Conservation (phyloP, 1,140 invertebrate genomes). For the Drosophila virilis region DNA sequence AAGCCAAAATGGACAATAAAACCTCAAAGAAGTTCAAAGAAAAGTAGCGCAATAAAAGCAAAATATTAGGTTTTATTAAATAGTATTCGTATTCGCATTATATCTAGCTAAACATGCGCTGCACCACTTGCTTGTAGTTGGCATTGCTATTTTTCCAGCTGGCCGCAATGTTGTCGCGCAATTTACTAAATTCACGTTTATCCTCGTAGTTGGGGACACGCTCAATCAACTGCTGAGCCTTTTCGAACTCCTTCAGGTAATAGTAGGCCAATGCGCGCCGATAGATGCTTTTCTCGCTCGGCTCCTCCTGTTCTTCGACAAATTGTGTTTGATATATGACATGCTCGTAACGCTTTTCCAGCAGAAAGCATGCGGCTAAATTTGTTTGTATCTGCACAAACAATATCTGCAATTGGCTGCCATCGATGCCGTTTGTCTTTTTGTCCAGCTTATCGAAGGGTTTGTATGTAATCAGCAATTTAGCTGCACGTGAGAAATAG, state of each 20-base stretch:
- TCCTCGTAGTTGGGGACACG: constrained; percentile 67
- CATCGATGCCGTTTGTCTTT: constrained; percentile 57
- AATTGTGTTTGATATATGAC: constrained; percentile 79
- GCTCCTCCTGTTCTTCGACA: constrained; percentile 60
- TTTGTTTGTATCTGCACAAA: constrained; percentile 78
- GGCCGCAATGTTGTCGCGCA: constrained; percentile 60
- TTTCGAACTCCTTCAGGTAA: constrained; percentile 73
- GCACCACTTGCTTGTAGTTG: constrained; percentile 75
- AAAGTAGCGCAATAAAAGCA: constrained; percentile 25
- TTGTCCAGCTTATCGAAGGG: constrained; percentile 68
- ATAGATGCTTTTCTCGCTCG: constrained; percentile 79
- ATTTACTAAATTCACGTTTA: constrained; percentile 74
- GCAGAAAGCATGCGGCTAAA: constrained; percentile 75
- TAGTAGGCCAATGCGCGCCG: constrained; percentile 75
- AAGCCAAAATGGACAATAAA: constrained; percentile 53
- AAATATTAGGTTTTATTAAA: constrained; percentile 17
- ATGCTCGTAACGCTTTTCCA: constrained; percentile 79
- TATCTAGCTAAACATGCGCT: constrained; percentile 80
- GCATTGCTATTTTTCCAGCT: constrained; percentile 74
- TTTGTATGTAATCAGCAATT: constrained; percentile 76
- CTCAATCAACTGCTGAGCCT: constrained; percentile 69
- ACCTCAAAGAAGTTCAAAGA: constrained; percentile 14
- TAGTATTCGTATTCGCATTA: background rate
- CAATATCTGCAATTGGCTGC: constrained; percentile 54
- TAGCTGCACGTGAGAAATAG: constrained; percentile 77